Evolutionary conservation across 2,797 vertebrate genomes (phyloP).

Genomic region (Gallirallus australis): DNA sequence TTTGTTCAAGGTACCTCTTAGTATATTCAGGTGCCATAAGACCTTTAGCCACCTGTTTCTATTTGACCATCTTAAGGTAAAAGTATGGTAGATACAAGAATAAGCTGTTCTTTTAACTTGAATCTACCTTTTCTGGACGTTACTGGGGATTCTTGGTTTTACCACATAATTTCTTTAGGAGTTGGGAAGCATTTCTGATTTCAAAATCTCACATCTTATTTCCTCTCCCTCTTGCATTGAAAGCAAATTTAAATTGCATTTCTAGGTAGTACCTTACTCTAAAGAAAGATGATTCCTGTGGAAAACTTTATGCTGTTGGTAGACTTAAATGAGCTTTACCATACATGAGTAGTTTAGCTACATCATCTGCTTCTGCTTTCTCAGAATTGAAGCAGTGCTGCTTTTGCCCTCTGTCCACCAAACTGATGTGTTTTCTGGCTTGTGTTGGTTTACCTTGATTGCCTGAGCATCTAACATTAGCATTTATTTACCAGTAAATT

Average conservation of each 20-base stretch:
- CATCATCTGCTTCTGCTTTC: not conserved
- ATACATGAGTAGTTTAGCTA: not conserved
- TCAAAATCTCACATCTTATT: not conserved
- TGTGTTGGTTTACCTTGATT: not conserved
- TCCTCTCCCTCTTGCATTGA: not conserved
- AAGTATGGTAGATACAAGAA: not conserved
- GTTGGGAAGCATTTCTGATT: not conserved
- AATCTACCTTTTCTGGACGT: not conserved
- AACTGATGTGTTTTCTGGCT: not conserved
- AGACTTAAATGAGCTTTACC: not conserved
- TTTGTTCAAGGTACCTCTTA: not conserved
- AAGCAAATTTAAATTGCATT: not conserved
- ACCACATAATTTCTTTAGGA: not conserved
- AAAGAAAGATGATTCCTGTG: not conserved
- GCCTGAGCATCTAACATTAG: not conserved
- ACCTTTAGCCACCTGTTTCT: not conserved
- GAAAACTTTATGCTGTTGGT: not conserved
- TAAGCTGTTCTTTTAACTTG: not conserved
- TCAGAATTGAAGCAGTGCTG: not conserved
- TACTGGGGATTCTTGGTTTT: not conserved
- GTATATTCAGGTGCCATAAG: not conserved
- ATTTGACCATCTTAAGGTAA: not conserved
- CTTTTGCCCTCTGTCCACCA: not conserved
- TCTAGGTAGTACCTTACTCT: not conserved
- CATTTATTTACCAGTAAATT: not conserved